Evolutionary conservation across 2,888 invertebrate species (phyloP).

Genomic region (Boloria euphrosyne): DNA sequence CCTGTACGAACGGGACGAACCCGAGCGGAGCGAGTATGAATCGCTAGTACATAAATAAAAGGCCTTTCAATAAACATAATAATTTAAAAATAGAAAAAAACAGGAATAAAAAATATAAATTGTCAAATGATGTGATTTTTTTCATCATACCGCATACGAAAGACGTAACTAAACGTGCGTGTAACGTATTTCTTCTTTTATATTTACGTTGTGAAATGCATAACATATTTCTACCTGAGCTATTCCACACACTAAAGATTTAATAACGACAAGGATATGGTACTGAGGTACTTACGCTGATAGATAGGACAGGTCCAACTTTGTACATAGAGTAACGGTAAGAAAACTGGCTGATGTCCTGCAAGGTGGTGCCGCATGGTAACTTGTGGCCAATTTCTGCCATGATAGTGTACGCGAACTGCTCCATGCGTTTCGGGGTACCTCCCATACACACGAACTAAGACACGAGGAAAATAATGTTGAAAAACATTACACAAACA

Average conservation of each 20-base stretch:
- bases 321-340: constrained; percentile 98
- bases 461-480: constrained; percentile 38
- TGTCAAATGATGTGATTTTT: too few species aligned
- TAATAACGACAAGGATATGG: not conserved
- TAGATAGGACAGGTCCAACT: constrained; percentile 93
- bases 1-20: too few species aligned
- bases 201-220: too few species aligned
- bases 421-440: constrained; percentile 96
- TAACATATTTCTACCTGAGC: too few species aligned
- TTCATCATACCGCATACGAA: too few species aligned
- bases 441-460: constrained; percentile 99
- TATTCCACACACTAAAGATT: not conserved
- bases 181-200: too few species aligned
- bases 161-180: too few species aligned
- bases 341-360: constrained; percentile 95
- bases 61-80: not conserved
- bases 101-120: too few species aligned
- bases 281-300: constrained; percentile 91
- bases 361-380: constrained; percentile 92
- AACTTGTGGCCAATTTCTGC: constrained; percentile 94
- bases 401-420: constrained; percentile 95
- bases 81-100: not conserved
- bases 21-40: too few species aligned
- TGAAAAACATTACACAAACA: too few species aligned
- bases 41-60: too few species aligned